phyloP scores from a whole-genome alignment of 2,888 invertebrate genomes.

The Tetheella fluctuosa region DNA sequence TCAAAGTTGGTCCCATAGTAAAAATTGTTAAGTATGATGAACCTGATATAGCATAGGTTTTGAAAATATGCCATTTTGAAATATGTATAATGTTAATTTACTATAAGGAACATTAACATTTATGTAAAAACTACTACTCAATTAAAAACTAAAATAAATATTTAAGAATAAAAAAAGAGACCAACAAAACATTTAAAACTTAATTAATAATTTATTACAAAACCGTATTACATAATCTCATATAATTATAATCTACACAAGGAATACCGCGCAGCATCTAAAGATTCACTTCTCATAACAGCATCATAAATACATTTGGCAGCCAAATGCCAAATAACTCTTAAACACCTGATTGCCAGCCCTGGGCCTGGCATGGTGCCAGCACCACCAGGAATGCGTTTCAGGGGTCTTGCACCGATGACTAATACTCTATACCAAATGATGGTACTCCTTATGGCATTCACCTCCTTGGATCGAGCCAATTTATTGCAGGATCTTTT shows the following conservation, averaged over 20 bases:
- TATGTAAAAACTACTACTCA: too few species aligned
- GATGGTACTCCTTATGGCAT: slow-evolving; percentile 4
- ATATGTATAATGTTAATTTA: too few species aligned
- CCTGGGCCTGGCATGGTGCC: slow-evolving; percentile 35
- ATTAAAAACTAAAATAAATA: too few species aligned
- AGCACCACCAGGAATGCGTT: slow-evolving; percentile 24
- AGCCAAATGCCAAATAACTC: slow-evolving; percentile 46
- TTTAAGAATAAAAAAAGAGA: too few species aligned
- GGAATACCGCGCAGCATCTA: slow-evolving; percentile 28
- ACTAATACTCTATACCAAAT: slow-evolving; percentile 17
- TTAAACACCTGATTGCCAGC: slow-evolving; percentile 49
- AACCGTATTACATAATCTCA: too few species aligned
- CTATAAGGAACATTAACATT: too few species aligned
- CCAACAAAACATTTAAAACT: too few species aligned
- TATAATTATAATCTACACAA: slow-evolving; percentile 2
- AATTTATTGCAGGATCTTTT: slow-evolving; percentile 9
- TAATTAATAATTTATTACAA: too few species aligned
- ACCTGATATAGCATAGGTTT: too few species aligned
- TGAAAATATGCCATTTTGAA: too few species aligned
- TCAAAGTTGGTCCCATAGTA: too few species aligned
- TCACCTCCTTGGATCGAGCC: slow-evolving; percentile 8
- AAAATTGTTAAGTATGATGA: too few species aligned
- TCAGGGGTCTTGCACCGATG: slow-evolving; percentile 18
- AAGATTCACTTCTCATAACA: slow-evolving; percentile 13
- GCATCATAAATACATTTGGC: slow-evolving; percentile 19